Evolutionary conservation across 2,113 vertebrate species (phyloP), one percentile per base, ranked within the genome.

Genomic region (Verasper variegatus): DNA sequence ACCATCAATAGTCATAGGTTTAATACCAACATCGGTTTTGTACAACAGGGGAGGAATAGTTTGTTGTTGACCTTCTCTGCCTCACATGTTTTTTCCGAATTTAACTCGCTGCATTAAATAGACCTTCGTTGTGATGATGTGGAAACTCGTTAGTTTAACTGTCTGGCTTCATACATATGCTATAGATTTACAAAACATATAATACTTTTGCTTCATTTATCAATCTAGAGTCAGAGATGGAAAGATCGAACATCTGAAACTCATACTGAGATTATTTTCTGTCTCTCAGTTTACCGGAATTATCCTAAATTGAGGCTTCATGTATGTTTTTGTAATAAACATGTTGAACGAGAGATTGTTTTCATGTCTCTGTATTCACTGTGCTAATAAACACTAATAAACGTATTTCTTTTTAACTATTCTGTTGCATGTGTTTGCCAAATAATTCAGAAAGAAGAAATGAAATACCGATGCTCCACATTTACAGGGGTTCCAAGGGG

Each of bases 351-450:
- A 56, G 31, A 54, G 9, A 54, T 65, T 58, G 24, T 54, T 69
- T 74, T 31, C 58, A 66, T 77, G 69, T 75, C 59, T 35, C 37
- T 80, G 64, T 82, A 77, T 80, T 86, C 58, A 66, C 63, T 84
- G 54, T 88, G 74, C 52, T 47, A 65, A 80, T 47, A 17, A 54
- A 89, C 76, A 82, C 88, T 88, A 92, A 90, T 92, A 92, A 91
- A 92, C 21, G 13, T 54, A 13, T 84, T 40, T 47, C 15, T 74
- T 68, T 80, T 78, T 35, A 71, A 54, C 1, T 5, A 27, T 59
- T 56, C 14, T 63, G 11, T 73, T 40, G 51, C 18, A 7, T 82
- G 76, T 80, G 49, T 70, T 5, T 72, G 4, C 13, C 7, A 3
- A 47, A 15, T 51, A 7, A 21, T 57, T 9, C 47, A 24, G 5